phyloP scores from a whole-genome alignment of 2,113 vertebrate species.

The Silurus asotus region DNA sequence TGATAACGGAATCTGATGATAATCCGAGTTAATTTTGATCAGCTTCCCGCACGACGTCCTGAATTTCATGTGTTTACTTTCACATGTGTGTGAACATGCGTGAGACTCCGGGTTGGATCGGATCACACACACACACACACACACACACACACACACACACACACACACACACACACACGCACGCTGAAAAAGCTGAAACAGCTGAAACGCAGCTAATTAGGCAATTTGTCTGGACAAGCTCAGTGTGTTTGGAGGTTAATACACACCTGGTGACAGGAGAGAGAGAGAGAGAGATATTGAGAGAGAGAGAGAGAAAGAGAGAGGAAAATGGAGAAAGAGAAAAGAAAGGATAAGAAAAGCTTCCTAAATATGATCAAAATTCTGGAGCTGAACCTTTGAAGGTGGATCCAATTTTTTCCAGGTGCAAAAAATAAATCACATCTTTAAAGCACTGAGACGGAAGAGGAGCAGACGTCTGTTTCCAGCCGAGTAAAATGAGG shows the following conservation, averaged over 20 bases:
- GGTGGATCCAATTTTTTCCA: not conserved
- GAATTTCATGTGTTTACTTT: too few species aligned
- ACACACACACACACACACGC: not conserved
- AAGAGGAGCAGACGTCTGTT: not conserved
- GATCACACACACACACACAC: too few species aligned
- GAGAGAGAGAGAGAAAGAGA: not conserved
- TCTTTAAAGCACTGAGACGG: not conserved
- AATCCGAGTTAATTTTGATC: too few species aligned
- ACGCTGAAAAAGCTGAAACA: not conserved
- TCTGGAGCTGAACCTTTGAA: not conserved
- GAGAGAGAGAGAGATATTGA: too few species aligned
- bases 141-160: not conserved
- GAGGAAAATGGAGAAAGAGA: not conserved
- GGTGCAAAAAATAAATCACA: slow-evolving; percentile 14
- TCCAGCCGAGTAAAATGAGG: not conserved
- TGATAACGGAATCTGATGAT: too few species aligned
- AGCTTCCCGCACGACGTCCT: too few species aligned
- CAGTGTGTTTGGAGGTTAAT: not conserved
- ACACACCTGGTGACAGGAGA: not conserved
- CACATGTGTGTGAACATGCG: too few species aligned
- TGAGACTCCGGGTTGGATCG: too few species aligned
- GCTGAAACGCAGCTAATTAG: not conserved
- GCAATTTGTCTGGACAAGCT: not conserved
- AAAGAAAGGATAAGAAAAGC: not conserved
- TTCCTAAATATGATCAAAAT: not conserved